A percentile compares a stretch with the other conserved stretches of the same genome.
phyloP scores from a whole-genome alignment of 2,113 vertebrate genomes.

The Nymphicus hollandicus region DNA sequence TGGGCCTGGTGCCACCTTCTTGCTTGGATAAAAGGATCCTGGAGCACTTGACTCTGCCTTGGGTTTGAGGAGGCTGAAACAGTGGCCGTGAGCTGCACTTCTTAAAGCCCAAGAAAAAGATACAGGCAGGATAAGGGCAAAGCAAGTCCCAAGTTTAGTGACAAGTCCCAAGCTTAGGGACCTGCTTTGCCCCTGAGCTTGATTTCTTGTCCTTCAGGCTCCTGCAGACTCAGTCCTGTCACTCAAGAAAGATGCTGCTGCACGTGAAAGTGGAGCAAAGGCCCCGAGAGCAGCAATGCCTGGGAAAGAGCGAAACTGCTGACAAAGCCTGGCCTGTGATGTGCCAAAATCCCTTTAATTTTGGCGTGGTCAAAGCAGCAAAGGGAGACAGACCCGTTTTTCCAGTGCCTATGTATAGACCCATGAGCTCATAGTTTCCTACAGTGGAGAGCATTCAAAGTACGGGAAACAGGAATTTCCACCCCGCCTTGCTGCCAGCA shows the following conservation, averaged over 20 bases:
- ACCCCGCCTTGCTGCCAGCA: not conserved
- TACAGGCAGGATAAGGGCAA: not conserved
- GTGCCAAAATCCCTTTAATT: not conserved
- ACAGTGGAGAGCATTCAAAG: not conserved
- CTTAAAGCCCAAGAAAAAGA: not conserved
- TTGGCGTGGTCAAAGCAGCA: not conserved
- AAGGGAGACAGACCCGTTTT: not conserved
- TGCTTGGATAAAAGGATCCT: not conserved
- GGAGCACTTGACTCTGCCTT: not conserved
- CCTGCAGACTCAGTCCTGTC: not conserved
- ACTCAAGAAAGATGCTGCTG: not conserved
- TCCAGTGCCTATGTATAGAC: slow-evolving; percentile 25
- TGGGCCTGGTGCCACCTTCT: not conserved
- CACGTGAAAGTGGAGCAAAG: not conserved
- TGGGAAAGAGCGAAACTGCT: not conserved
- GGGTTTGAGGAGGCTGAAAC: not conserved
- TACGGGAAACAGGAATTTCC: slow-evolving; percentile 36
- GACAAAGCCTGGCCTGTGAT: not conserved
- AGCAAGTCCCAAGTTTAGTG: not conserved
- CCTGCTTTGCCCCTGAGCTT: not conserved
- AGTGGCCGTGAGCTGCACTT: not conserved
- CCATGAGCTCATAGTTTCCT: not conserved
- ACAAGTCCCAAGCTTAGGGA: not conserved
- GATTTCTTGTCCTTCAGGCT: not conserved
- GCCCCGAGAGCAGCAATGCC: not conserved